Conservation (phyloP, 1,140 invertebrate genomes). For the Delia radicum region DNA sequence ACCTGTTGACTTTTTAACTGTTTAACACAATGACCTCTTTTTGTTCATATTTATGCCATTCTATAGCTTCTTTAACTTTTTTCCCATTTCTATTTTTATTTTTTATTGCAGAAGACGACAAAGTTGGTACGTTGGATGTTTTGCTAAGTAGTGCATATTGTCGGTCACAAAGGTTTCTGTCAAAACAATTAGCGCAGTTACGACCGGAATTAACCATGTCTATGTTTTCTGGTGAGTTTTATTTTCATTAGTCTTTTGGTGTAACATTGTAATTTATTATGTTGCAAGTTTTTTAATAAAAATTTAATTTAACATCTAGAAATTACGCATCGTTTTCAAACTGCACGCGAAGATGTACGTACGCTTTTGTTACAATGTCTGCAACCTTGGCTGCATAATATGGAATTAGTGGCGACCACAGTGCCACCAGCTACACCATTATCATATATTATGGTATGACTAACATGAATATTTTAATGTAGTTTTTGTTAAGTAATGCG, state of each 20-base stretch:
- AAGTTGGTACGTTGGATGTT: constrained; percentile 74
- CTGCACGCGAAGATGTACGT: constrained; percentile 85
- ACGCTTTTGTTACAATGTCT: constrained; percentile 89
- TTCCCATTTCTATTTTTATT: not conserved
- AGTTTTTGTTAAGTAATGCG: too few relatives aligned
- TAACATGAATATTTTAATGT: too few relatives aligned
- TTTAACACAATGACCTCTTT: too few relatives aligned
- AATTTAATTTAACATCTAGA: constrained; percentile 63
- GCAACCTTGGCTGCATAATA: constrained; percentile 96
- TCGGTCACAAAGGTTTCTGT: constrained; percentile 88
- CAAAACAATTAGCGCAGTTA: constrained; percentile 85
- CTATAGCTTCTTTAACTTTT: not conserved
- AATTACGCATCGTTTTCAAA: constrained; percentile 95
- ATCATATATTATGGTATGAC: constrained; percentile 75
- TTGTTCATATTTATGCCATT: too few relatives aligned
- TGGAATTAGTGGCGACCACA: constrained; percentile 96
- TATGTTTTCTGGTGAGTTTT: constrained; percentile 87
- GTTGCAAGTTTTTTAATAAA: not conserved
- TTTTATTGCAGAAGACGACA: constrained; percentile 61
- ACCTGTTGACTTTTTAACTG: too few relatives aligned
- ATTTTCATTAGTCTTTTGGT: not conserved
- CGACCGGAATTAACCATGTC: constrained; percentile 98
- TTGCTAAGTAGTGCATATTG: constrained; percentile 85
- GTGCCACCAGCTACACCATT: constrained; percentile 82
- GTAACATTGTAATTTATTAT: not conserved